A percentile compares a stretch with the other conserved stretches of the same genome.
Evolutionary conservation across 35 echinoderm and acorn worm species (phyloP).

Genomic region (Eucidaris tribuloides): DNA sequence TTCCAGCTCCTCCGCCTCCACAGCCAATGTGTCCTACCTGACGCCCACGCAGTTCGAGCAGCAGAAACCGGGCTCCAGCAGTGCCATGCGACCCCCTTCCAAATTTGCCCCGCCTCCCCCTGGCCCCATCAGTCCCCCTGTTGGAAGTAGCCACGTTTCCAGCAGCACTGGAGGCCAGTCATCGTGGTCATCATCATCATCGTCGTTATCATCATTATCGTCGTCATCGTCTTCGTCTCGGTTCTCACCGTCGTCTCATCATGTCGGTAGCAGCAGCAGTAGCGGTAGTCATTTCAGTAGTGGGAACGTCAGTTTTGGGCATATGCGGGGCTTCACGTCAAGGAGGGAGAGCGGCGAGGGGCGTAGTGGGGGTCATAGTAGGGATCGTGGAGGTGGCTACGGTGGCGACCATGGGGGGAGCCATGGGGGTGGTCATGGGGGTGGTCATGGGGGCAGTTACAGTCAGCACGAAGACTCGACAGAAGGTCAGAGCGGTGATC

Average conservation of each 20-base stretch:
- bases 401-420: neutral
- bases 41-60: neutral
- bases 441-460: neutral
- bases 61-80: neutral
- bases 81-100: neutral
- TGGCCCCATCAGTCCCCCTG: neutral
- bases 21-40: conserved; percentile 13
- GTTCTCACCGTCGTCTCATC: neutral
- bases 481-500: neutral
- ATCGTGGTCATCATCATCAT: neutral
- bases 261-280: neutral
- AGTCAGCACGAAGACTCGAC: neutral
- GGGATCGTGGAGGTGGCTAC: neutral
- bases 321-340: neutral
- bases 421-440: neutral
- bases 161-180: neutral
- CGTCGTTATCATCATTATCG: neutral
- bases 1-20: conserved; percentile 55
- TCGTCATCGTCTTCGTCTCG: neutral
- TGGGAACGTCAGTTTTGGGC: neutral
- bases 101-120: neutral
- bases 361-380: neutral
- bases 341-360: neutral
- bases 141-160: conserved; percentile 6
- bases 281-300: neutral